phyloP scores from a whole-genome alignment of 2,797 vertebrate species.

The Sebastiscus albofasciatus region DNA sequence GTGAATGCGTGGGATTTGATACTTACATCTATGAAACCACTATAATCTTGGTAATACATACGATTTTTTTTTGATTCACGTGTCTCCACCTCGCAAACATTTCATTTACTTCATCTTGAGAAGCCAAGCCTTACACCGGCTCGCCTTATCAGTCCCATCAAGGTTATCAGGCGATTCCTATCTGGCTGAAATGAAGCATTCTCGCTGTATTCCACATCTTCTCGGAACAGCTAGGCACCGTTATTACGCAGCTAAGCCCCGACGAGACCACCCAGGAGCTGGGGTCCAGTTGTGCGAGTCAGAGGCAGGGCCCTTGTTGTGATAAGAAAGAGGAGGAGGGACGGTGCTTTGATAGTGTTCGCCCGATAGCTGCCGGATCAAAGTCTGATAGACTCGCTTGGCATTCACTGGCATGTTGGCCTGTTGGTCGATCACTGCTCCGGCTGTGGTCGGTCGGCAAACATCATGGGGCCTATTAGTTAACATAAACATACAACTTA shows the following conservation, averaged over 20 bases:
- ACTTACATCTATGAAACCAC: conserved; percentile 24
- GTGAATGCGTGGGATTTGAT: conserved; percentile 15
- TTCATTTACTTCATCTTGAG: conserved; percentile 34
- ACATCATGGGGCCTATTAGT: conserved; percentile 77
- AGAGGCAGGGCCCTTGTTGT: conserved; percentile 59
- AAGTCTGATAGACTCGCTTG: conserved; percentile 46
- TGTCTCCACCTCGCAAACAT: conserved; percentile 10
- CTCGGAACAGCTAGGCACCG: conserved; percentile 72
- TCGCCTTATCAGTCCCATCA: conserved; percentile 68
- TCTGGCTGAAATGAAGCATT: conserved; percentile 77
- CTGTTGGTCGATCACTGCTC: conserved; percentile 3
- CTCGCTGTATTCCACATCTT: conserved; percentile 69
- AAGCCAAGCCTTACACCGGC: conserved; percentile 12
- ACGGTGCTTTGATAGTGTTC: conserved; percentile 69
- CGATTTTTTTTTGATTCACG: not conserved
- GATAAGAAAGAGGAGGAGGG: conserved; percentile 72
- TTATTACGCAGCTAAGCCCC: conserved; percentile 65
- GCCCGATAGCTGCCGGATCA: conserved; percentile 62
- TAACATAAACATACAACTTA: conserved; percentile 81
- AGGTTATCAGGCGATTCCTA: conserved; percentile 63
- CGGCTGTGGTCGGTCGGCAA: conserved; percentile 55
- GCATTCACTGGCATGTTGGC: conserved; percentile 26
- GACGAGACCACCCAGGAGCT: conserved; percentile 80
- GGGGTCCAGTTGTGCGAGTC: conserved; percentile 66
- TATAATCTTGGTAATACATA: conserved; percentile 30